Percentiles rank a stretch among this genome's conserved stretches.
phyloP scores from a whole-genome alignment of 2,113 vertebrate species.

The Nothoprocta pentlandii region DNA sequence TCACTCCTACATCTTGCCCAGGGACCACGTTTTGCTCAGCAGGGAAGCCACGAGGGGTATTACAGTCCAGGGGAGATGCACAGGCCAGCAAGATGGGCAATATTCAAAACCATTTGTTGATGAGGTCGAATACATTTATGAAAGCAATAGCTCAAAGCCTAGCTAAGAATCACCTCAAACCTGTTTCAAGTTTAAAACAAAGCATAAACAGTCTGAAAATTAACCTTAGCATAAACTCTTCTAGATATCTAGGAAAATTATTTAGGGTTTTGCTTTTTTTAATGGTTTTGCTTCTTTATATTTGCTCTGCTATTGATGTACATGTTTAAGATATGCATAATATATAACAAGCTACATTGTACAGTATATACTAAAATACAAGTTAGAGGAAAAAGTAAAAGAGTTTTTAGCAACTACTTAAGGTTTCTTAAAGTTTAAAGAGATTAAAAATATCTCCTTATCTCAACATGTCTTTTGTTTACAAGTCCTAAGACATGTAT shows the following conservation, averaged over 20 bases:
- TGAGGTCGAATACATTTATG: neutral
- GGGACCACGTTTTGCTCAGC: fast-evolving
- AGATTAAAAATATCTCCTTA: neutral
- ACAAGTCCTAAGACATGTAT: neutral
- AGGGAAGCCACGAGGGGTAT: fast-evolving
- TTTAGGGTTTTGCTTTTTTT: neutral
- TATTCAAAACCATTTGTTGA: neutral
- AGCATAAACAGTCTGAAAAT: neutral
- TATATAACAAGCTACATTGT: neutral
- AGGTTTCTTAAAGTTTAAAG: neutral
- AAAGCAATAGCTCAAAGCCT: neutral
- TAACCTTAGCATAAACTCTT: neutral
- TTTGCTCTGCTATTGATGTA: too few species aligned
- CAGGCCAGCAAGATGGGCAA: neutral
- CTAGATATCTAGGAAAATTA: neutral
- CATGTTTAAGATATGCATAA: neutral
- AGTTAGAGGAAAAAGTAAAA: neutral
- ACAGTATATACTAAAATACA: neutral
- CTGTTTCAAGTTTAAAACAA: neutral
- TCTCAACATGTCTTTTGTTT: fast-evolving
- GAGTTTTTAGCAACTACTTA: fast-evolving
- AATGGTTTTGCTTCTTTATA: neutral
- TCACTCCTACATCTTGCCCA: fast-evolving
- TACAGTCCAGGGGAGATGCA: neutral
- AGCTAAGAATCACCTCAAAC: neutral